phyloP scores from a whole-genome alignment of 1,140 invertebrate genomes.

The Chionoecetes opilio region DNA sequence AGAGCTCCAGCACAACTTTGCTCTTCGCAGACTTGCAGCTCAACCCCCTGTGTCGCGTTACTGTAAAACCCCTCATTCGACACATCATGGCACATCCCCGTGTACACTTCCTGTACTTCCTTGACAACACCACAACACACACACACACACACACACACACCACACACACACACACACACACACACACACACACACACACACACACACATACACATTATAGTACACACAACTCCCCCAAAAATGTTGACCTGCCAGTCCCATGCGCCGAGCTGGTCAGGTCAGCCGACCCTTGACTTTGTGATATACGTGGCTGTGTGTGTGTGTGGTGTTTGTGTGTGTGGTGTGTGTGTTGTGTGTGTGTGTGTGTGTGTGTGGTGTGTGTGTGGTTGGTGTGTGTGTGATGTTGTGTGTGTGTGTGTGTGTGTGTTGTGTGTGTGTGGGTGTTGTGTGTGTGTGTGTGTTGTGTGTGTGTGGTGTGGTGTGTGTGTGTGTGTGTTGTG shows the following conservation, averaged over 20 bases:
- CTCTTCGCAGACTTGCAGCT: background rate
- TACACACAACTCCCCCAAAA: background rate
- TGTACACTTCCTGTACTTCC: too few species aligned
- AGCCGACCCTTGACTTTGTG: background rate
- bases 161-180: background rate
- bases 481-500: conserved; percentile 54
- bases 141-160: background rate
- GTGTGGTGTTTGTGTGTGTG: conserved; percentile 43
- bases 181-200: background rate
- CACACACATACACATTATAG: background rate
- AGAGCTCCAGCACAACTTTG: background rate
- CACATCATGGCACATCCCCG: background rate
- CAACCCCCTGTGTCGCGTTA: background rate
- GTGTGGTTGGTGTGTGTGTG: conserved; percentile 34
- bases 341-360: conserved; percentile 46
- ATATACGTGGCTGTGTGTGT: background rate
- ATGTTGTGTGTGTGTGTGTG: conserved; percentile 53
- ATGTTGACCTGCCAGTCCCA: background rate
- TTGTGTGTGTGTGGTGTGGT: conserved; percentile 45
- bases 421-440: conserved; percentile 52
- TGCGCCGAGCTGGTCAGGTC: background rate
- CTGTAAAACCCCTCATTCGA: background rate
- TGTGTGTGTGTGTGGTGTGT: conserved; percentile 48
- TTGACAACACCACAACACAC: background rate
- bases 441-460: conserved; percentile 38